Percentiles rank a stretch among this genome's conserved stretches.
Conservation (phyloP, 2,888 invertebrate genomes). For the Phortica magna region DNA sequence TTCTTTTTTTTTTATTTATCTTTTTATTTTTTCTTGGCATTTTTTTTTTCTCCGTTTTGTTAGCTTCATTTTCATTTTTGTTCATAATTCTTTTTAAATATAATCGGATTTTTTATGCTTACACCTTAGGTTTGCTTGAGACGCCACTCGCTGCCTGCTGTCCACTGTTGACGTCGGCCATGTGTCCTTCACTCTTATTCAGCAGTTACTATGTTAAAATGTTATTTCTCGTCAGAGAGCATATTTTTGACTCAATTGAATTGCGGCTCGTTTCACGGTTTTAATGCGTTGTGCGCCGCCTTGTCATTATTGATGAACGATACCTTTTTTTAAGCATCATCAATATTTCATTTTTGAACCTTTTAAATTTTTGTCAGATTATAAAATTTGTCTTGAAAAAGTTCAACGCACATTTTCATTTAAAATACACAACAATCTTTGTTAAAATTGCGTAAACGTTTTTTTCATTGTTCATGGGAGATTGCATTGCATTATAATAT, state of each 20-base stretch:
- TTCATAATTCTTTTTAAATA: conserved; percentile 56
- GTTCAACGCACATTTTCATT: neutral
- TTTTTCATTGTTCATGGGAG: no score
- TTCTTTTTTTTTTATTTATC: conserved; percentile 47
- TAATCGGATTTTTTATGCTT: conserved; percentile 71
- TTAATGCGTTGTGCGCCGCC: conserved; percentile 2
- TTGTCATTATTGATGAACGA: conserved; percentile 66
- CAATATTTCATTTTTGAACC: conserved; percentile 62
- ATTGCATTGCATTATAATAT: no score
- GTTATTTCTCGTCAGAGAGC: neutral
- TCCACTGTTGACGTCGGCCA: neutral
- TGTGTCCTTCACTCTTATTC: no score
- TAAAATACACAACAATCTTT: no score
- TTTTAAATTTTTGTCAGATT: conserved; percentile 16
- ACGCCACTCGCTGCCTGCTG: conserved; percentile 2
- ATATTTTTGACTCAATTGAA: conserved; percentile 26
- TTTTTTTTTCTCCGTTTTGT: conserved; percentile 8
- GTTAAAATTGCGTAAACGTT: no score
- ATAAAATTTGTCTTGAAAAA: neutral
- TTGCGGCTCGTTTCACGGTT: neutral
- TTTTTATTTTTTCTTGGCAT: no score
- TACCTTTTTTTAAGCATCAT: conserved; percentile 55
- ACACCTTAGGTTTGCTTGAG: conserved; percentile 34
- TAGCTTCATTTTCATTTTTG: conserved; percentile 9
- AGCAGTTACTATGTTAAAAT: neutral